Conservation (phyloP, 1,140 invertebrate species). For the Conus ventricosus region DNA sequence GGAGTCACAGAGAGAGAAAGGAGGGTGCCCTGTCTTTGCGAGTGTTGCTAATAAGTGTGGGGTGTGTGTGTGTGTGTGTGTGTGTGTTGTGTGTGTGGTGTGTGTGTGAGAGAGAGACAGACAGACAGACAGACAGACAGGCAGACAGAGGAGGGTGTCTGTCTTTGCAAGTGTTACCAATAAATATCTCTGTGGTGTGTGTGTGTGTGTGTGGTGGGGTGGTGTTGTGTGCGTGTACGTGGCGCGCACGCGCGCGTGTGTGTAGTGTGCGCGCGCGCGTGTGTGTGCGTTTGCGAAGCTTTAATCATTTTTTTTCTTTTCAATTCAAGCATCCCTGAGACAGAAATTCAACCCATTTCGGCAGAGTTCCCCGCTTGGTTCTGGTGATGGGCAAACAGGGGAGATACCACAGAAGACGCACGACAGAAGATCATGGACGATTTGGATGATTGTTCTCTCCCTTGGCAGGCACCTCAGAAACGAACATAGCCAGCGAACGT, state of each 20-base stretch:
- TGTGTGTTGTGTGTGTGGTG: too few relatives aligned
- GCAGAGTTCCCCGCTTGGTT: neutral
- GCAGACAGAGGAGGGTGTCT: neutral
- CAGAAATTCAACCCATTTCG: neutral
- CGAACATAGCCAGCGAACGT: neutral
- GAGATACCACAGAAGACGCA: neutral
- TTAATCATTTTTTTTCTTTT: neutral
- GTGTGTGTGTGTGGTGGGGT: too few relatives aligned
- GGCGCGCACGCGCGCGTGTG: too few relatives aligned
- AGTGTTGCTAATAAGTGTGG: neutral
- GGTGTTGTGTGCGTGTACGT: too few relatives aligned
- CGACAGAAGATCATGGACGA: neutral
- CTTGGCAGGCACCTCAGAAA: neutral
- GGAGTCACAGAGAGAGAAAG: neutral
- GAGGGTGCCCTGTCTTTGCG: neutral
- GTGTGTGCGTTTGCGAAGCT: neutral
- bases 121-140: neutral
- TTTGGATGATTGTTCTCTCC: neutral
- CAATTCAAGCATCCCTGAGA: neutral
- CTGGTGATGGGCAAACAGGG: neutral
- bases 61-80: too few relatives aligned
- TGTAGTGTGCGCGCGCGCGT: too few relatives aligned
- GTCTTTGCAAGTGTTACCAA: too few relatives aligned
- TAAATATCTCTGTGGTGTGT: too few relatives aligned
- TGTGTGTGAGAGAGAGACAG: too few relatives aligned